Evolutionary conservation across 2,888 invertebrate species (phyloP).

Genomic region (Tiphia femorata): DNA sequence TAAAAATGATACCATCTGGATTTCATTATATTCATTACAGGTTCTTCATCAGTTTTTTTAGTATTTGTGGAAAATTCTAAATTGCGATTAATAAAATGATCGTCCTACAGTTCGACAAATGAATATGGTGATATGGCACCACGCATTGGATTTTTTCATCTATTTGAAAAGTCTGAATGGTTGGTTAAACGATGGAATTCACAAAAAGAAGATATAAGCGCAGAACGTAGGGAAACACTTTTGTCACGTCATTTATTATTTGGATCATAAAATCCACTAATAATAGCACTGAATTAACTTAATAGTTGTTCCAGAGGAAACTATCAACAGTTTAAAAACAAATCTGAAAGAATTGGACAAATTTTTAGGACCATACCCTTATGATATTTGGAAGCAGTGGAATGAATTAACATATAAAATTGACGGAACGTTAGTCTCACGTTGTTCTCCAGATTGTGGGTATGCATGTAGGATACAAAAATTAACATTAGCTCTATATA

Average conservation of each 20-base stretch:
- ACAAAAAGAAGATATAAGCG: slow-evolving; percentile 79
- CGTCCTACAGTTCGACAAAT: slow-evolving; percentile 69
- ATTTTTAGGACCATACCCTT: slow-evolving; percentile 92
- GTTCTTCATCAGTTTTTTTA: slow-evolving; percentile 68
- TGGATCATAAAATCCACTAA: neutral
- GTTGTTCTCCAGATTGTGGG: slow-evolving; percentile 80
- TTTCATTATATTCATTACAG: slow-evolving; percentile 94
- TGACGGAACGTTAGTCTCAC: slow-evolving; percentile 68
- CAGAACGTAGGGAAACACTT: slow-evolving; percentile 63
- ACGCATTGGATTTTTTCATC: slow-evolving; percentile 87
- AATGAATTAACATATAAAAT: slow-evolving; percentile 77
- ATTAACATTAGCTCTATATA: too few relatives aligned
- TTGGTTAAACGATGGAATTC: slow-evolving; percentile 91
- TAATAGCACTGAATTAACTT: slow-evolving; percentile 8
- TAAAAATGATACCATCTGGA: slow-evolving; percentile 99
- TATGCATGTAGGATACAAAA: slow-evolving; percentile 55
- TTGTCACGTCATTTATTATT: neutral
- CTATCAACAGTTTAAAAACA: slow-evolving; percentile 75
- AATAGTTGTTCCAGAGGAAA: slow-evolving; percentile 74
- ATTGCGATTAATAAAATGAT: neutral
- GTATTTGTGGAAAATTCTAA: slow-evolving; percentile 45
- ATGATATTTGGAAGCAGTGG: slow-evolving; percentile 90
- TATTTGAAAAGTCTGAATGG: slow-evolving; percentile 85
- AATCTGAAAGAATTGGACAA: slow-evolving; percentile 82
- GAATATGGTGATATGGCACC: slow-evolving; percentile 71